phyloP scores from a whole-genome alignment of 2,888 invertebrate genomes.

The Scaptomyza caliginosa region DNA sequence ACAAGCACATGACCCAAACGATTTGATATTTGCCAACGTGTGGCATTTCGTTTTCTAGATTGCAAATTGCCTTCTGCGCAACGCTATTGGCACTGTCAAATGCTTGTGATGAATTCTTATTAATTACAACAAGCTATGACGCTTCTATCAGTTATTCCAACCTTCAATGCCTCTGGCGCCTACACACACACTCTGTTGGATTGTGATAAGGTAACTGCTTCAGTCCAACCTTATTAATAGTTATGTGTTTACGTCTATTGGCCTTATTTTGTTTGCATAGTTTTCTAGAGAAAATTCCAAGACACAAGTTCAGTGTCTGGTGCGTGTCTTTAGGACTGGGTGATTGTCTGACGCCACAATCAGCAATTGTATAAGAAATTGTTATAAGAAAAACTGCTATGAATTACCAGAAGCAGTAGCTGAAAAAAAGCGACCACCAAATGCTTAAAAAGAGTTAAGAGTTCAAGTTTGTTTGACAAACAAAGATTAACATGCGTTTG shows the following conservation, averaged over 20 bases:
- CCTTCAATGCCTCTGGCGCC: slow-evolving; percentile 2
- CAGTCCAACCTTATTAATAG: background rate
- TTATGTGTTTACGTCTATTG: slow-evolving; percentile 1
- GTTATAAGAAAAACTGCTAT: background rate
- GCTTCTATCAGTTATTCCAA: slow-evolving; percentile 3
- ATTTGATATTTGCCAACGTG: slow-evolving; percentile 46
- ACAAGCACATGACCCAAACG: slow-evolving; percentile 66
- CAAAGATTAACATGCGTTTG: no score
- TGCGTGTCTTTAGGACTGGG: slow-evolving; percentile 5
- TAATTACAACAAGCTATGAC: slow-evolving; percentile 45
- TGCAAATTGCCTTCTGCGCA: slow-evolving; percentile 36
- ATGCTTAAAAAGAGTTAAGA: no score
- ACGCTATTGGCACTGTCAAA: slow-evolving; percentile 38
- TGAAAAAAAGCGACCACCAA: no score
- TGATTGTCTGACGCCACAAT: slow-evolving; percentile 23
- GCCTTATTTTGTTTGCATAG: slow-evolving; percentile 1
- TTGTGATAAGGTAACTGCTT: slow-evolving; percentile 17
- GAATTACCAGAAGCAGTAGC: background rate
- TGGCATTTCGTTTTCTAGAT: slow-evolving; percentile 48
- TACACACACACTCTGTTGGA: background rate
- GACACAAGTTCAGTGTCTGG: background rate
- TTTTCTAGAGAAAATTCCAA: background rate
- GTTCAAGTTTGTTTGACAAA: no score
- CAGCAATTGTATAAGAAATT: slow-evolving; percentile 19
- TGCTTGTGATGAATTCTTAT: slow-evolving; percentile 64